Base-by-base conservation (phyloP, 2,888 invertebrate species). In the Keiferia lycopersicella region DNA sequence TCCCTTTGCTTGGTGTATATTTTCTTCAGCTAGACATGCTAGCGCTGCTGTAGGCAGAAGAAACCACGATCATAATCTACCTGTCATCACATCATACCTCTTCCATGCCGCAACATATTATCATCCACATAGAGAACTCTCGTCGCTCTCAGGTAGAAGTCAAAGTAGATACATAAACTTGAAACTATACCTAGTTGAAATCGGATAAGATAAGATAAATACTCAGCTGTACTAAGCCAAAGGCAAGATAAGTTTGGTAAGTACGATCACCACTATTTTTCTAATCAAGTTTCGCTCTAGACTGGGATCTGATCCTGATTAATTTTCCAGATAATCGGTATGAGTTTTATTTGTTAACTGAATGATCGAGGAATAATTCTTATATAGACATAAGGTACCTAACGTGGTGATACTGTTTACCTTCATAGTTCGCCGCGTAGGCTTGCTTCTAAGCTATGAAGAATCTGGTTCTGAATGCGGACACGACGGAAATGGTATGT, bases 1-100 rank as follows among this genome's bases (percentile, higher is more conserved):
- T 41, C 14, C 12, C 14, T 14, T 14, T 14, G 14, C 41, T 41
- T 41, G 12, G 14, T 34, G 41, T 41, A 41, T 41, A 41, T 41
- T 41, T 8, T 41, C 14, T 41, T 11, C 41, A 41, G 41, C 41
- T 41, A 2, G 0, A 7, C 14, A 41, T 14, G n/a, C n/a, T 41
- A 41, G 14, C 41, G n/a, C 41, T 41, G 41, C 41, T 41, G 41
- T n/a, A 39, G 41, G 41, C 41, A 14, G 41, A 41, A 41, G 41
- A 41, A 14, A 14, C 4, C 41, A 41, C 14, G 41, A 41, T 1
- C 12, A 41, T 41, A 34, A n/a, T 34, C 34, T 34, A 7, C 34
- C 8, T 8, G 8, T 41, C 41, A 12, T 41, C 14, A 14, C 14
- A 39, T 39, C 39, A 41, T 41, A 41, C 41, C 41, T 41, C 41